Conservation (phyloP, 2,888 invertebrate species). For the Cremastinae sp. region DNA sequence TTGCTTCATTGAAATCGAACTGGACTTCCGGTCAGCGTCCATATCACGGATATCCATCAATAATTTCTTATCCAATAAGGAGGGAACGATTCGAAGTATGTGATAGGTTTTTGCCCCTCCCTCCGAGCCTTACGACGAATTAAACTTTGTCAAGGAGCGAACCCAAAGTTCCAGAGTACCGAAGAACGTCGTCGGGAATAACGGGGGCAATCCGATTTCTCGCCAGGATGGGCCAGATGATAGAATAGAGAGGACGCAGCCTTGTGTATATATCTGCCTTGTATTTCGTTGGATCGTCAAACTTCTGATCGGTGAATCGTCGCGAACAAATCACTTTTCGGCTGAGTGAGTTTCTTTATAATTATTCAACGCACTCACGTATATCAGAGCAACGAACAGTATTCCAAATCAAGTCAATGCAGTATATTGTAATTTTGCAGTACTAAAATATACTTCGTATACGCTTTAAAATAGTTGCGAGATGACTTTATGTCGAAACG, state of each 20-base stretch:
- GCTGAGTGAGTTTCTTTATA: constrained; percentile 34
- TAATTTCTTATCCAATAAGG: neutral
- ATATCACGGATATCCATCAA: neutral
- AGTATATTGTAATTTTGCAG: no score
- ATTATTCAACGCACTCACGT: constrained; percentile 44
- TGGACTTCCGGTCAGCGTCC: neutral
- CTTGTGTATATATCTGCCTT: neutral
- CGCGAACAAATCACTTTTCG: constrained; percentile 32
- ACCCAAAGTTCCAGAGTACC: constrained; percentile 53
- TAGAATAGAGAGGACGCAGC: constrained; percentile 35
- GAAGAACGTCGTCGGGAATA: constrained; percentile 2
- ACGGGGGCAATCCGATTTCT: constrained; percentile 51
- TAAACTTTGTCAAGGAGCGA: constrained; percentile 56
- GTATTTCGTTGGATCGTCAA: constrained; percentile 9
- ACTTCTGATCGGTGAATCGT: constrained; percentile 40
- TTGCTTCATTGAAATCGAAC: neutral
- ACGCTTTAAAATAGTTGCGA: no score
- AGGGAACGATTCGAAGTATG: neutral
- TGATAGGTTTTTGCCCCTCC: constrained; percentile 23
- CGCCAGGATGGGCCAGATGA: constrained; percentile 9
- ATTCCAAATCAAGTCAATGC: no score
- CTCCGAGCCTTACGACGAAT: constrained; percentile 47
- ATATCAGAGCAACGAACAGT: constrained; percentile 23
- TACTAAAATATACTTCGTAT: no score
- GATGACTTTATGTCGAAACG: no score